Percentiles rank a stretch among this genome's conserved stretches.
These are phyloP conservation scores for Campoplex nolae DNA, from an alignment of 2,888 invertebrate genomes.

Conservation along the genomic window DNA sequence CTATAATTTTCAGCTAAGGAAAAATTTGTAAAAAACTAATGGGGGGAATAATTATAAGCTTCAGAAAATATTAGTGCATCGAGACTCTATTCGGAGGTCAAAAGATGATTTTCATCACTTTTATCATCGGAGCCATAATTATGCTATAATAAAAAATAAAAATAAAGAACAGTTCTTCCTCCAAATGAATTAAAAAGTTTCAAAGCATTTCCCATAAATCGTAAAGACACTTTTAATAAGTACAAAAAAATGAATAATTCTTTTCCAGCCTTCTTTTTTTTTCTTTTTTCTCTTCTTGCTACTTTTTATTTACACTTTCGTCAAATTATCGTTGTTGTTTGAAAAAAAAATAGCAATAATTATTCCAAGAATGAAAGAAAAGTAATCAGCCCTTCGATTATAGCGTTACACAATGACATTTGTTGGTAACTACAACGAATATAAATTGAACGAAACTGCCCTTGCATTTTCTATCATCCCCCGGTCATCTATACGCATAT, in stretches of 20 bases:
- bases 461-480: constrained; percentile 39
- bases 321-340: neutral
- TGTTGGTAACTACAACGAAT: constrained; percentile 77
- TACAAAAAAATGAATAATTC: neutral
- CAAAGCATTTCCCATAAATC: neutral
- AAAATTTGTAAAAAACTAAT: neutral
- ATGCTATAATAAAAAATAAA: neutral
- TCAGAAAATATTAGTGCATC: constrained; percentile 4
- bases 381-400: neutral
- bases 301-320: neutral
- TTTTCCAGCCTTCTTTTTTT: neutral
- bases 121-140: neutral
- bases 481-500: constrained; percentile 68
- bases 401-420: constrained; percentile 34
- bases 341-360: neutral
- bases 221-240: neutral
- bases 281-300: neutral
- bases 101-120: constrained; percentile 8
- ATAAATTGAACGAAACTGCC: constrained; percentile 77
- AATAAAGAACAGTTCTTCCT: neutral
- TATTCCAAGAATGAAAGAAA: neutral
- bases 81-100: neutral
- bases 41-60: constrained; percentile 24
- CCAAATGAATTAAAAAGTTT: neutral
- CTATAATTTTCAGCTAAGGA: constrained; percentile 6